These are phyloP conservation scores for Onychomys arenicola DNA, from an alignment of 2,797 vertebrate species.

Conservation along the genomic window DNA sequence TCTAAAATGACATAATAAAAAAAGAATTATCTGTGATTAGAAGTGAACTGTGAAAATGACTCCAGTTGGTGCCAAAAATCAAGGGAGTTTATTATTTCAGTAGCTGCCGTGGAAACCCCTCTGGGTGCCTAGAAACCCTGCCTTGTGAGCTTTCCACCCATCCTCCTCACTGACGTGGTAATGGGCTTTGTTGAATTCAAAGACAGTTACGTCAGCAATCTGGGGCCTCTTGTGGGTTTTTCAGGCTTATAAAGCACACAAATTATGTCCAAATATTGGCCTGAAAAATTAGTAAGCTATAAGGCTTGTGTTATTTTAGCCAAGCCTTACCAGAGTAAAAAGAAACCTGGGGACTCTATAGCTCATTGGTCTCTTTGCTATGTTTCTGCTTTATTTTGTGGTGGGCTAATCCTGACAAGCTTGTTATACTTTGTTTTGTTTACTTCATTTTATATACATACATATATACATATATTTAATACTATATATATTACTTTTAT, in stretches of 20 bases:
- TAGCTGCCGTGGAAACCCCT: conserved; percentile 89
- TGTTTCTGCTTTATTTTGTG: conserved; percentile 86
- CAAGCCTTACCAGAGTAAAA: conserved; percentile 88
- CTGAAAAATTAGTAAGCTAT: conserved; percentile 91
- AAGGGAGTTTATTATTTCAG: conserved; percentile 91
- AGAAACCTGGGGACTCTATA: conserved; percentile 87
- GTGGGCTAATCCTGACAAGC: conserved; percentile 81
- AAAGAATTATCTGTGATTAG: conserved; percentile 89
- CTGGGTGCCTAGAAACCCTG: conserved; percentile 85
- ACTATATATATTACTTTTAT: not conserved
- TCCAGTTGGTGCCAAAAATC: conserved; percentile 85
- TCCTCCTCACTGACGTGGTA: conserved; percentile 88
- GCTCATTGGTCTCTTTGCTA: conserved; percentile 79
- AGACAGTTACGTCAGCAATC: conserved; percentile 92
- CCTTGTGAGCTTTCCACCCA: conserved; percentile 84
- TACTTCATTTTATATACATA: not conserved
- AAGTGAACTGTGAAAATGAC: conserved; percentile 83
- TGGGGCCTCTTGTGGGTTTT: conserved; percentile 89
- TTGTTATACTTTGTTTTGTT: conserved; percentile 10
- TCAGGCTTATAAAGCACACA: conserved; percentile 90
- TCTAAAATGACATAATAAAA: conserved; percentile 87
- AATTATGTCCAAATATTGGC: conserved; percentile 92
- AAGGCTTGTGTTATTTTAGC: conserved; percentile 91
- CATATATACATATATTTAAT: not conserved
- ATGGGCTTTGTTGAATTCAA: conserved; percentile 92